Base-by-base conservation (phyloP, 2,797 vertebrate species). In the Callimico goeldii region DNA sequence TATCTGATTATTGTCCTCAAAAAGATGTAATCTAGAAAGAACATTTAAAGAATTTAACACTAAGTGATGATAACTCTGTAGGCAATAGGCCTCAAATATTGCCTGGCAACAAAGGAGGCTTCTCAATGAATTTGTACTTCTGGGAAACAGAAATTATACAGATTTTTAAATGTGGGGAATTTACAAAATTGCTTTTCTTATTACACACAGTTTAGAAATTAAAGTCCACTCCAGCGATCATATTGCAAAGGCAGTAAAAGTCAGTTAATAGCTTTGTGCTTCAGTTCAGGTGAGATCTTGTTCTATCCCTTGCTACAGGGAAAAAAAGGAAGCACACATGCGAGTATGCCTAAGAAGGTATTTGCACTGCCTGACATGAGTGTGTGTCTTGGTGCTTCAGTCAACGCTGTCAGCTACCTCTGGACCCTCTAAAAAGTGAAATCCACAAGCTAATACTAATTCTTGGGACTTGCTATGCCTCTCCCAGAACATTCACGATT, bases 151-250 rank as follows among this genome's bases (percentile, higher is more conserved):
- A 33, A 80, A 57, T 17, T 6, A 52, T 6, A 52, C 1, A 46
- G 28, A 55, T 81, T 76, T 82, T 88, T 91, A 76, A 94, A 94
- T 12, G 75, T 15, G 55, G 52, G 20, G 26, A 83, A 95, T 8
- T 24, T 61, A 86, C 7, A 72, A 84, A 48, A 75, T 22, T 83
- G 50, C 22, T 96, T 52, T 96, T 88, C 52, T 81, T 80, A 33
- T 80, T 39, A 81, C 41, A 19, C 64, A 58, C 92, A 72, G 26
- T 61, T 92, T 77, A 82, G 64, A 95, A 96, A 96, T 52, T 75
- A 94, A 94, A 75, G 94, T 24, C 72, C 57, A 96, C 9, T 20
- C 33, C 7, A 95, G 41, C 52, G 36, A 58, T 24, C 77, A 3
- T 33, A 84, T 83, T 79, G 5, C 41, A 89, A 91, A 79, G 28